Percentiles rank a stretch among this genome's conserved stretches.
phyloP scores from a whole-genome alignment of 1,140 invertebrate species.

The Euglossa dilemma region DNA sequence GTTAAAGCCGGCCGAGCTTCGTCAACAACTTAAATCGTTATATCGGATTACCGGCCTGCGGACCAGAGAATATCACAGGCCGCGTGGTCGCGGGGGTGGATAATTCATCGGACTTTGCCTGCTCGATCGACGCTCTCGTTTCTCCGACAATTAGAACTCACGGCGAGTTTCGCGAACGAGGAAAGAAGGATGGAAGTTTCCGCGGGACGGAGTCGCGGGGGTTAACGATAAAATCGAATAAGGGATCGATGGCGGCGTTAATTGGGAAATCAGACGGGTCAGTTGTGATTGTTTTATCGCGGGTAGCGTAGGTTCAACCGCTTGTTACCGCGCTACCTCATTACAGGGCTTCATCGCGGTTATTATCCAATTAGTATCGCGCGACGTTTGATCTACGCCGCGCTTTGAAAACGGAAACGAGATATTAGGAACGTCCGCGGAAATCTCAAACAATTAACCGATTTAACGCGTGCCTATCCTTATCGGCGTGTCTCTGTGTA shows the following conservation, averaged over 20 bases:
- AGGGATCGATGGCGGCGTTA: not conserved
- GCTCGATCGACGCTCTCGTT: not conserved
- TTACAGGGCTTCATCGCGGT: not conserved
- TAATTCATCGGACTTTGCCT: conserved; percentile 2
- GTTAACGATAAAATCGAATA: not conserved
- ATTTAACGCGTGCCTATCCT: not conserved
- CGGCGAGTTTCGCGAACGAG: not conserved
- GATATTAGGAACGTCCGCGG: not conserved
- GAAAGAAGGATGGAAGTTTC: not conserved
- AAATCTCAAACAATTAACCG: not conserved
- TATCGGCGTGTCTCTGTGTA: no score
- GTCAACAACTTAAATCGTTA: conserved; percentile 31
- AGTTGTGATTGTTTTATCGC: conserved; percentile 9
- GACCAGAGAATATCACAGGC: not conserved
- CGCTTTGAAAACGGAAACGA: not conserved
- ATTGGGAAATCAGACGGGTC: conserved; percentile 9
- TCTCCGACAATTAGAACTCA: not conserved
- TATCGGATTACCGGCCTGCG: conserved; percentile 25
- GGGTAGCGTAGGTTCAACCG: not conserved
- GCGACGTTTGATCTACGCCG: not conserved
- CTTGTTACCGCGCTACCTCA: not conserved
- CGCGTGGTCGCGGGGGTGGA: not conserved
- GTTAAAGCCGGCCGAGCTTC: conserved; percentile 17
- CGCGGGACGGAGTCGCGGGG: not conserved
- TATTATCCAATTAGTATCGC: conserved; percentile 33